These are phyloP conservation scores for Xiphydria camelus DNA, from an alignment of 2,888 invertebrate species.

Conservation along the genomic window DNA sequence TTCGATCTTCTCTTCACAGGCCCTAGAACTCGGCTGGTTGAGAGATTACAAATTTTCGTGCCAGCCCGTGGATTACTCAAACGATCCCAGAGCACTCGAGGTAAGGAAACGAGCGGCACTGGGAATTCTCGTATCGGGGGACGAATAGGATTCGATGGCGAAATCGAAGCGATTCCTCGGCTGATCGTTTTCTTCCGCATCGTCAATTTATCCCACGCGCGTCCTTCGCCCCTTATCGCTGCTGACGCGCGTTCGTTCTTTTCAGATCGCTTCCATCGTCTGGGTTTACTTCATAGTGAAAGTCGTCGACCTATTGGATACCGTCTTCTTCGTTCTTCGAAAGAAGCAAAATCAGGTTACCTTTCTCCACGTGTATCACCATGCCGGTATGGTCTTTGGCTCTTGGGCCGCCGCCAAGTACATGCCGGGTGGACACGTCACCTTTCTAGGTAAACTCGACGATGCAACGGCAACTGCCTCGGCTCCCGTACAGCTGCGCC, in stretches of 20 bases:
- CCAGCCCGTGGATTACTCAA: slow-evolving; percentile 71
- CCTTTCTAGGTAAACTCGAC: slow-evolving; percentile 41
- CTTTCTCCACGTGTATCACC: slow-evolving; percentile 86
- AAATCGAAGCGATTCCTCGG: too few species aligned
- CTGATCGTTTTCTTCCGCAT: too few species aligned
- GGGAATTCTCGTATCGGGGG: too few species aligned
- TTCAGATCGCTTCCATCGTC: slow-evolving; percentile 61
- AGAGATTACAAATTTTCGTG: slow-evolving; percentile 70
- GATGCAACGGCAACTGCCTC: slow-evolving; percentile 4
- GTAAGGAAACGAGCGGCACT: too few species aligned
- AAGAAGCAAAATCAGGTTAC: slow-evolving; percentile 82
- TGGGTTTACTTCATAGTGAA: slow-evolving; percentile 74
- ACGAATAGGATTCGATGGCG: too few species aligned
- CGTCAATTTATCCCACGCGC: too few species aligned
- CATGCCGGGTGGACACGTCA: slow-evolving; percentile 60
- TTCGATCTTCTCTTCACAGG: too few species aligned
- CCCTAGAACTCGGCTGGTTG: slow-evolving; percentile 58
- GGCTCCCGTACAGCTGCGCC: slow-evolving; percentile 22
- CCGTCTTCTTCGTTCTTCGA: slow-evolving; percentile 82
- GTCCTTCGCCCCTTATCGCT: too few species aligned
- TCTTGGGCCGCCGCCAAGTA: slow-evolving; percentile 68
- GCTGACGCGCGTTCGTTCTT: slow-evolving; percentile 3
- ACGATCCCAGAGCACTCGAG: slow-evolving; percentile 65
- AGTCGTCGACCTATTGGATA: slow-evolving; percentile 74
- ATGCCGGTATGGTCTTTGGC: slow-evolving; percentile 76